These are phyloP conservation scores for Lerista edwardsae DNA, from an alignment of 2,797 vertebrate species.

Conservation along the genomic window DNA sequence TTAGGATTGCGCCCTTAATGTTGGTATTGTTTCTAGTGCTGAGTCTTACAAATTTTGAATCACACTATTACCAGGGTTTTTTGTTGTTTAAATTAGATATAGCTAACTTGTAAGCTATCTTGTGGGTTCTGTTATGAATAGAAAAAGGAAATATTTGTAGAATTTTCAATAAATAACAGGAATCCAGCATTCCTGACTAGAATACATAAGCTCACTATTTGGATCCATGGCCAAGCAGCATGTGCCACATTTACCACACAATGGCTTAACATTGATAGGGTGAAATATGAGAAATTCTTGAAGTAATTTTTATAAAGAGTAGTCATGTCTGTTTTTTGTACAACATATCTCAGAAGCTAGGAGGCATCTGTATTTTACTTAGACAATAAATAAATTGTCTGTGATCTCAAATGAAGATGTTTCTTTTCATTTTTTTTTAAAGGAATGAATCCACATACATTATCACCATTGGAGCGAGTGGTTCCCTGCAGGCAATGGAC, in stretches of 20 bases:
- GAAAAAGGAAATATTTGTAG: no score
- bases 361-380: background rate
- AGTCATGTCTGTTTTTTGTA: background rate
- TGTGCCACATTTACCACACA: background rate
- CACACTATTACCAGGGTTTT: background rate
- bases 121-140: background rate
- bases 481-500: background rate
- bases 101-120: background rate
- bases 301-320: background rate
- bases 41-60: no score
- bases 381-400: background rate
- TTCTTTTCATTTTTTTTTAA: background rate
- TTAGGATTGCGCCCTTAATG: no score
- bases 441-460: constrained; percentile 20
- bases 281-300: background rate
- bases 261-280: background rate
- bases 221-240: background rate
- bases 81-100: background rate
- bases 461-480: constrained; percentile 18
- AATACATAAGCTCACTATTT: no score
- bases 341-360: background rate
- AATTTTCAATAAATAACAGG: background rate
- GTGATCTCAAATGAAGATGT: background rate
- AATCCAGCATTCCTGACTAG: background rate
- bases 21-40: no score